Percentiles rank a stretch among this genome's conserved stretches.
These are phyloP conservation scores for Patella depressa DNA, from an alignment of 2,888 invertebrate genomes.

Conservation along the genomic window DNA sequence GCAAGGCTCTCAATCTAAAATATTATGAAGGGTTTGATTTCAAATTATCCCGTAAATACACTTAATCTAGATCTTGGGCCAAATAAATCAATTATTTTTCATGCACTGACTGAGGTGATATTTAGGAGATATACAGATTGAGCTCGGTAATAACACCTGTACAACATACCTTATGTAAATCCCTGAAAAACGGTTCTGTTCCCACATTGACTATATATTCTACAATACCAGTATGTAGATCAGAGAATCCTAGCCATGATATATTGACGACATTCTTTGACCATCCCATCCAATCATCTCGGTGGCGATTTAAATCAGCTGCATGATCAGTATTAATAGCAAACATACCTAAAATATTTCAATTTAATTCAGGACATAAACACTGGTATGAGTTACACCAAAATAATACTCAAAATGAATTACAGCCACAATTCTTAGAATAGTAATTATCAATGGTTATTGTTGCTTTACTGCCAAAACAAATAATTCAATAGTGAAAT, in stretches of 20 bases:
- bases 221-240: not conserved
- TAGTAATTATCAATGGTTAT: no score
- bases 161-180: not conserved
- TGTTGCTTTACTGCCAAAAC: no score
- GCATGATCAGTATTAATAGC: slow-evolving; percentile 1
- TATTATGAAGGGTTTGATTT: no score
- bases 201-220: not conserved
- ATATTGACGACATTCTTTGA: not conserved
- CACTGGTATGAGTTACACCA: no score
- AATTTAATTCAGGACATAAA: no score
- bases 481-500: no score
- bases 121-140: no score
- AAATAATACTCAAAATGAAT: no score
- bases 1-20: no score
- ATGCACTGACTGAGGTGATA: no score
- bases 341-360: not conserved
- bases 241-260: slow-evolving; percentile 1
- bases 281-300: not conserved
- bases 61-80: not conserved
- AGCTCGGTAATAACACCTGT: not conserved
- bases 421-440: no score
- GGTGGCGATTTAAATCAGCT: not conserved
- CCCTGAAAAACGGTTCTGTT: not conserved
- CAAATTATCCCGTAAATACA: not conserved
- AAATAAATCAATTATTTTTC: not conserved